Conservation (phyloP, 2,888 invertebrate species). For the Epinotia brunnichana region DNA sequence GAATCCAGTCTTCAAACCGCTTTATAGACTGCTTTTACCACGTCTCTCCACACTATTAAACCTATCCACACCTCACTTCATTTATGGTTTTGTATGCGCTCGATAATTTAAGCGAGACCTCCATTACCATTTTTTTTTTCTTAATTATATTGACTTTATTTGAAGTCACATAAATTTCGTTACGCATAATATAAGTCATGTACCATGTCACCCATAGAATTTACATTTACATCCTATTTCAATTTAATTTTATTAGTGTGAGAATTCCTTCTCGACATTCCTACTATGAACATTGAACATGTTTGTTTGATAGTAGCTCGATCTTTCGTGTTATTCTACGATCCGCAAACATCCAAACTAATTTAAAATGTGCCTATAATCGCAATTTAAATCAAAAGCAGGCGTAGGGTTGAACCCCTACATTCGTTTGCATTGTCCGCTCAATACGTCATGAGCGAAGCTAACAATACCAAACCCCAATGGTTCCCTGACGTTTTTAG, state of each 20-base stretch:
- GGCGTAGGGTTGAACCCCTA: constrained; percentile 59
- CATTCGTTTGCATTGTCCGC: constrained; percentile 58
- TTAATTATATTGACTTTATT: background rate
- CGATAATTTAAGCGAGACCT: background rate
- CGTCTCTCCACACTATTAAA: background rate
- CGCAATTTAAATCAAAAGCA: constrained; percentile 59
- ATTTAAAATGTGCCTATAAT: constrained; percentile 52
- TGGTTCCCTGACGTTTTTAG: constrained; percentile 21
- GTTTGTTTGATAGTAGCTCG: background rate
- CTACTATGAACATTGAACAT: background rate
- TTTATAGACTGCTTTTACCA: constrained; percentile 24
- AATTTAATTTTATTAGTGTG: background rate
- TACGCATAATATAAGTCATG: background rate
- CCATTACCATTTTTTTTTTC: background rate
- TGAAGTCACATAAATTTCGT: background rate
- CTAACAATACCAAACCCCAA: constrained; percentile 54
- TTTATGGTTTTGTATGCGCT: background rate
- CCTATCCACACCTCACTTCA: constrained; percentile 12
- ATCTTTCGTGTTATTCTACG: constrained; percentile 37
- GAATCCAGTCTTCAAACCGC: constrained; percentile 17
- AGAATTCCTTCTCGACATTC: background rate
- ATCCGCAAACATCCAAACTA: constrained; percentile 29
- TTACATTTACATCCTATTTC: background rate
- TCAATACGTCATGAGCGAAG: constrained; percentile 55
- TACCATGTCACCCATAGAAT: background rate